These are phyloP conservation scores for Synergus laeviventris DNA, from an alignment of 2,888 invertebrate genomes.

Conservation along the genomic window DNA sequence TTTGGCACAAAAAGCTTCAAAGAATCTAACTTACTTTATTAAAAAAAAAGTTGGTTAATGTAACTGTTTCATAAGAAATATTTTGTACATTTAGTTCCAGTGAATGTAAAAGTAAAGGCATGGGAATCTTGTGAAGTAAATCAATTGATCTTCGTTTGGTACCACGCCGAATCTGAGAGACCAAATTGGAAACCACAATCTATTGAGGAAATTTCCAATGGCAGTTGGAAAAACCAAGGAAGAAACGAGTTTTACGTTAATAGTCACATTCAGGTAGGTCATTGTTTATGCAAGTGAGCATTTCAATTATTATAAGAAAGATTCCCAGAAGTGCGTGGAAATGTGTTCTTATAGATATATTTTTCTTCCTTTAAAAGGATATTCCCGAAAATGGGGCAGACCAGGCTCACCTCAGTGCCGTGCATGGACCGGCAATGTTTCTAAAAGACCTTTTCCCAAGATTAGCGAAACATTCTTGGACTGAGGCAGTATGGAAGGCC, in stretches of 20 bases:
- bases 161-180: slow-evolving; percentile 83
- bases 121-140: slow-evolving; percentile 85
- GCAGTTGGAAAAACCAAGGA: slow-evolving; percentile 83
- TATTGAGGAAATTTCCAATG: slow-evolving; percentile 78
- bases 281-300: too few species aligned
- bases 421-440: slow-evolving; percentile 81
- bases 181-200: slow-evolving; percentile 84
- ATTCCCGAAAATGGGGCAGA: slow-evolving; percentile 95
- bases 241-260: slow-evolving; percentile 87
- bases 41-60: neutral
- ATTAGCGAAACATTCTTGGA: slow-evolving; percentile 73
- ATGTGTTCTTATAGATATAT: neutral
- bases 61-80: neutral
- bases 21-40: too few species aligned
- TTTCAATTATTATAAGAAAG: too few species aligned
- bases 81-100: slow-evolving; percentile 80
- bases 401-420: slow-evolving; percentile 85
- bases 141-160: slow-evolving; percentile 88
- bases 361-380: slow-evolving; percentile 79
- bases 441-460: slow-evolving; percentile 55
- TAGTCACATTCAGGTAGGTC: slow-evolving; percentile 85
- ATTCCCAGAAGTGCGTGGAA: neutral
- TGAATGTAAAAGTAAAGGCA: slow-evolving; percentile 82
- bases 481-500: slow-evolving; percentile 76
- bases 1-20: neutral